Conservation (phyloP, 2,113 vertebrate genomes). For the Anthoscopus minutus region DNA sequence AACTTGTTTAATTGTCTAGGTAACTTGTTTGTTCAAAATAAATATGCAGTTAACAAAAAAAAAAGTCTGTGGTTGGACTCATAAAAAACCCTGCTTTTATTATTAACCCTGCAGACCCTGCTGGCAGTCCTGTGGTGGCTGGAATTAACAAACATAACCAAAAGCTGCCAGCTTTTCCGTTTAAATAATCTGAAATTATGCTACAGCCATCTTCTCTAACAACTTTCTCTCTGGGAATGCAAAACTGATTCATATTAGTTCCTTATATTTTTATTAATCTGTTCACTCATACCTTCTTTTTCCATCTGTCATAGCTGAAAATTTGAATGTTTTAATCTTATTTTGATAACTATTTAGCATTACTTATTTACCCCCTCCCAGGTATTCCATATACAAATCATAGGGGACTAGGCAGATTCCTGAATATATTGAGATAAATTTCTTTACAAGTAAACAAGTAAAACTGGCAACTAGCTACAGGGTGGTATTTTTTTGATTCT, state of each 20-base stretch:
- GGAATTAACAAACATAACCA: neutral
- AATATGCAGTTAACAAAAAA: neutral
- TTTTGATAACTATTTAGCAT: neutral
- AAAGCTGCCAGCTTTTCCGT: neutral
- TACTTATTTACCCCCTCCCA: neutral
- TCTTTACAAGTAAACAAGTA: neutral
- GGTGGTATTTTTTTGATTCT: neutral
- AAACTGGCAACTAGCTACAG: neutral
- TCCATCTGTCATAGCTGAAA: neutral
- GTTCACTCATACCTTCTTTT: neutral
- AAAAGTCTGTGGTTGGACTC: neutral
- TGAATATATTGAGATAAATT: neutral
- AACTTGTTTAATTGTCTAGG: slow-evolving; percentile 33
- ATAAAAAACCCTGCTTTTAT: neutral
- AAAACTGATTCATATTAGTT: neutral
- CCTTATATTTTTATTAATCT: neutral
- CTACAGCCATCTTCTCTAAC: neutral
- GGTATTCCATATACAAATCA: neutral
- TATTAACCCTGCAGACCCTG: neutral
- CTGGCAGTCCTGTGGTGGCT: neutral
- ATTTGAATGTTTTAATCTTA: neutral
- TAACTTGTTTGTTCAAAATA: slow-evolving; percentile 20
- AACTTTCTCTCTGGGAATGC: neutral
- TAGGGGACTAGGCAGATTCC: neutral
- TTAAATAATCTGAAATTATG: neutral